phyloP scores from a whole-genome alignment of 2,113 vertebrate species.

The Epinephelus cyanopodus region DNA sequence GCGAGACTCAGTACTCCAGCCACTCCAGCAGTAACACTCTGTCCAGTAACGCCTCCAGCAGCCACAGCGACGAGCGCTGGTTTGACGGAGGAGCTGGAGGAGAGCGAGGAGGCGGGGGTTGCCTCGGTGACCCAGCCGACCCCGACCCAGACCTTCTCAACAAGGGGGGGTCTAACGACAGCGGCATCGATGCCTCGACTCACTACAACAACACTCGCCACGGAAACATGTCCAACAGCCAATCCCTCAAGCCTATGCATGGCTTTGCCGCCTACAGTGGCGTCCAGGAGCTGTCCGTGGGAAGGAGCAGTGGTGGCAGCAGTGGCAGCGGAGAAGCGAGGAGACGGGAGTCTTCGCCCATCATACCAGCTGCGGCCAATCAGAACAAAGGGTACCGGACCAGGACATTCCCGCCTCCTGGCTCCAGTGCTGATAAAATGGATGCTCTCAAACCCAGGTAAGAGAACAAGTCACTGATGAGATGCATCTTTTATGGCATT shows the following conservation, averaged over 20 bases:
- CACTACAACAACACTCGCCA: constrained; percentile 84
- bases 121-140: constrained; percentile 80
- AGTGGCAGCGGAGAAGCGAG: constrained; percentile 66
- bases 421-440: constrained; percentile 77
- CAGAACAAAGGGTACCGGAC: constrained; percentile 88
- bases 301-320: constrained; percentile 21
- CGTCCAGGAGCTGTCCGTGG: constrained; percentile 78
- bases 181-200: constrained; percentile 90
- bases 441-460: constrained; percentile 84
- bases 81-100: constrained; percentile 82
- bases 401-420: constrained; percentile 86
- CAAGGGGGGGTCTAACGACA: constrained; percentile 92
- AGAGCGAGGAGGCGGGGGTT: constrained; percentile 66
- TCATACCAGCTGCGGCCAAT: constrained; percentile 64
- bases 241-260: constrained; percentile 83
- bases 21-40: constrained; percentile 96
- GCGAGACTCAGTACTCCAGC: constrained; percentile 91
- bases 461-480: constrained; percentile 19
- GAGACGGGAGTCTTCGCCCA: constrained; percentile 86
- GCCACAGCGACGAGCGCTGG: constrained; percentile 94
- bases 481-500: constrained; percentile 27
- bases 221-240: constrained; percentile 72
- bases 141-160: constrained; percentile 85
- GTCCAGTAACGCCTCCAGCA: constrained; percentile 94
- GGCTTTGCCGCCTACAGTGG: constrained; percentile 76